These are phyloP conservation scores for Heliopora coerulea DNA, from an alignment of 92 coral and sea anemone genomes.

Conservation along the genomic window DNA sequence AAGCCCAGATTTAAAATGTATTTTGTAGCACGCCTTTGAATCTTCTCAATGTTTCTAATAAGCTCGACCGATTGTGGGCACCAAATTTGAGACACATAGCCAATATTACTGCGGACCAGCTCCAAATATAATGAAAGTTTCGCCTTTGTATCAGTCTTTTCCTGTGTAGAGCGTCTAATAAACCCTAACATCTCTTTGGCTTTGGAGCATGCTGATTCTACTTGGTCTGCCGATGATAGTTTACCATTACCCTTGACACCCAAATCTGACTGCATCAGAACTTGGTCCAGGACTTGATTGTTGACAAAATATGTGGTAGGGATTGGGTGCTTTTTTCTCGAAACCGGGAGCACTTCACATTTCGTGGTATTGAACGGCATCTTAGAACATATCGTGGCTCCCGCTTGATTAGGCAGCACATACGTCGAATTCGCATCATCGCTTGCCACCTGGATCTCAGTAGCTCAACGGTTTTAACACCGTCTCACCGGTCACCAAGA, in stretches of 20 bases:
- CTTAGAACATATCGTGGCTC: no score
- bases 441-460: no score
- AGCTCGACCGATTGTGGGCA: slow-evolving; percentile 43
- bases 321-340: slow-evolving; percentile 3
- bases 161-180: slow-evolving; percentile 20
- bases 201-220: slow-evolving; percentile 15
- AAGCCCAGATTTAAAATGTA: slow-evolving; percentile 38
- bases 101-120: no score
- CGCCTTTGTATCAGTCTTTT: slow-evolving; percentile 3
- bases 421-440: no score
- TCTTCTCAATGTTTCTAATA: slow-evolving; percentile 38
- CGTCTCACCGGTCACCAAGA: no score
- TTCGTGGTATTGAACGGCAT: neutral
- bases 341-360: neutral
- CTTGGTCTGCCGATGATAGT: slow-evolving; percentile 16
- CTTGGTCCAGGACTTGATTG: slow-evolving; percentile 11
- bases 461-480: no score
- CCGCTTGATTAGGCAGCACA: no score
- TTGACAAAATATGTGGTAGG: slow-evolving; percentile 44
- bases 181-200: slow-evolving; percentile 34
- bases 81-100: no score
- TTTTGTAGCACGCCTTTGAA: slow-evolving; percentile 53
- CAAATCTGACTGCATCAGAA: slow-evolving; percentile 7
- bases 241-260: slow-evolving; percentile 1
- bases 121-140: neutral